Evolutionary conservation across 2,113 vertebrate genomes (phyloP), one percentile per base, ranked within the genome.

Genomic region (Argyrosomus japonicus): DNA sequence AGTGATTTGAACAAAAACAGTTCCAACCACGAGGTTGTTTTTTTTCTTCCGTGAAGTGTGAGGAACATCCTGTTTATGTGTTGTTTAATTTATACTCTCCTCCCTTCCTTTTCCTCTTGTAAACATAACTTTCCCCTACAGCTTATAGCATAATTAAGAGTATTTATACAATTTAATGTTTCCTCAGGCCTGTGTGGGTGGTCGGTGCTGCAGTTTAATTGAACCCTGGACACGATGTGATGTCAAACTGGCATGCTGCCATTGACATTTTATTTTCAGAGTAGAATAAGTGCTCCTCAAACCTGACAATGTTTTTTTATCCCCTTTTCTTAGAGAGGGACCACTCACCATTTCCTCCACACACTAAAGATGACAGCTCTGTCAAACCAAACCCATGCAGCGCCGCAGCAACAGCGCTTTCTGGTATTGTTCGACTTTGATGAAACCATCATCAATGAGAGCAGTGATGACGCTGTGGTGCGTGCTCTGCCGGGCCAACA

Each of bases 351-450:
- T 45, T 75, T 25, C 36, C 69, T 51, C 45, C 70, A 25, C 40
- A 15, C 15, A 10, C 29, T 70, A 69, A 89, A 87, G 84, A 97
- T 96, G 96, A 95, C 95, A 0, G 84, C 87, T 8, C 84, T 62
- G 0, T 57, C 82, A 1, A 56, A 58, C 19, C 19, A 36, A 18
- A 19, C 47, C 47, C 62, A 23, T 0, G 47, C 65, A 0, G 32
- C 69, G 1, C 53, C 69, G n/a, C 72, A 64, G 27, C 60, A 88
- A 2, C 68, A 93, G 0, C 95, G 87, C 2, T 97, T 96, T 85
- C 94, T 99, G 85, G 93, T 99, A 14, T 48, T 97, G 77, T 99
- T 99, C 0, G 98, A 99, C 89, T 99, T 99, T 0, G 98, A 99
- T 0, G 97, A 99, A 94, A 99, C 98, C 29, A 96, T 99, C 73